These are phyloP conservation scores for Megaceryle torquata DNA, from an alignment of 2,113 vertebrate species.

Conservation along the genomic window DNA sequence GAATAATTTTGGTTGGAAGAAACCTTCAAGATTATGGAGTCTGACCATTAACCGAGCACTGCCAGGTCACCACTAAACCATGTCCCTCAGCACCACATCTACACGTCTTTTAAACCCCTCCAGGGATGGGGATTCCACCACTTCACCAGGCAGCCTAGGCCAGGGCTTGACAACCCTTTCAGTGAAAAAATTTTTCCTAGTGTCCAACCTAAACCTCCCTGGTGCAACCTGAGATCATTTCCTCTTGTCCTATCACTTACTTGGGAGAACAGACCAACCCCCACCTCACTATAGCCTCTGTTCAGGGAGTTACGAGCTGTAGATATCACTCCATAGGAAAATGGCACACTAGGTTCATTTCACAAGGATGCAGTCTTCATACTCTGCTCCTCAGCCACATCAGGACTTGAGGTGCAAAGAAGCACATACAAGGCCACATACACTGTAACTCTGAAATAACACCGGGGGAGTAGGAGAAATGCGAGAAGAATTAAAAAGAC, in stretches of 20 bases:
- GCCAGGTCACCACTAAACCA: not conserved
- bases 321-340: not conserved
- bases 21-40: not conserved
- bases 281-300: not conserved
- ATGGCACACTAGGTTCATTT: not conserved
- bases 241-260: not conserved
- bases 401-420: not conserved
- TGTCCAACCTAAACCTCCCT: not conserved
- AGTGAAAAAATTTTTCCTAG: not conserved
- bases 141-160: not conserved
- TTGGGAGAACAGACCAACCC: not conserved
- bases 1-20: not conserved
- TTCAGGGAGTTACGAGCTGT: not conserved
- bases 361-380: not conserved
- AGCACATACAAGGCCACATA: accelerated
- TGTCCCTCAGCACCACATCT: not conserved
- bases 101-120: not conserved
- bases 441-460: not conserved
- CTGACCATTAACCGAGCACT: not conserved
- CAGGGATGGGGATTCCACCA: not conserved
- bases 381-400: not conserved
- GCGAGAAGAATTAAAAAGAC: not conserved
- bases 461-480: not conserved
- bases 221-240: not conserved
- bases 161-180: not conserved